Conservation (phyloP, 2,888 invertebrate genomes). For the Pseudeuparius sepicola region DNA sequence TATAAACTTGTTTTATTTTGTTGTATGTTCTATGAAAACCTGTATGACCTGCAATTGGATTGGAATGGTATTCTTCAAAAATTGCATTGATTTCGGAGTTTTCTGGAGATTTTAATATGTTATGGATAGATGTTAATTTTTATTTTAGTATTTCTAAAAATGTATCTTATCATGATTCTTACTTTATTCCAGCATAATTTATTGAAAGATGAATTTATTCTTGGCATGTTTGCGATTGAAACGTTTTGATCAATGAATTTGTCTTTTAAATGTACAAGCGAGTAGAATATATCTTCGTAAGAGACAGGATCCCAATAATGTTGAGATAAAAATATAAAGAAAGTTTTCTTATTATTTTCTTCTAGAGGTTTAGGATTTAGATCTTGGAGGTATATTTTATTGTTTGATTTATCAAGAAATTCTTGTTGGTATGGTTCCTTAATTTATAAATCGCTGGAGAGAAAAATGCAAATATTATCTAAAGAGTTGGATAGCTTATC, state of each 20-base stretch:
- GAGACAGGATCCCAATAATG: slow-evolving; percentile 1
- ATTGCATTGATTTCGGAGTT: slow-evolving; percentile 21
- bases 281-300: slow-evolving; percentile 11
- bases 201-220: slow-evolving; percentile 6
- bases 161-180: slow-evolving; percentile 11
- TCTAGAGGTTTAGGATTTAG: too few species aligned
- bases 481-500: too few species aligned
- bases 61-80: slow-evolving; percentile 23
- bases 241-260: slow-evolving; percentile 7
- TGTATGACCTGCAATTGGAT: slow-evolving; percentile 21
- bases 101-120: slow-evolving; percentile 13
- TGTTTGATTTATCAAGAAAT: too few species aligned
- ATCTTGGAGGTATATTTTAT: too few species aligned
- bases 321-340: not conserved
- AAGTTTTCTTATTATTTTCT: not conserved
- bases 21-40: slow-evolving; percentile 25
- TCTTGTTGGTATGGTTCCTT: too few species aligned
- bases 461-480: too few species aligned
- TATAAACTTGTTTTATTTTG: slow-evolving; percentile 18
- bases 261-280: slow-evolving; percentile 7
- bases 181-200: slow-evolving; percentile 14
- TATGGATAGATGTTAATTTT: slow-evolving; percentile 20
- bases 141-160: slow-evolving; percentile 21
- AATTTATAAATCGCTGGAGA: too few species aligned
- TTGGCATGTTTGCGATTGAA: slow-evolving; percentile 5